phyloP scores from a whole-genome alignment of 37 sponge, comb jelly and placozoan species.

The Lycopodina hypogea region DNA sequence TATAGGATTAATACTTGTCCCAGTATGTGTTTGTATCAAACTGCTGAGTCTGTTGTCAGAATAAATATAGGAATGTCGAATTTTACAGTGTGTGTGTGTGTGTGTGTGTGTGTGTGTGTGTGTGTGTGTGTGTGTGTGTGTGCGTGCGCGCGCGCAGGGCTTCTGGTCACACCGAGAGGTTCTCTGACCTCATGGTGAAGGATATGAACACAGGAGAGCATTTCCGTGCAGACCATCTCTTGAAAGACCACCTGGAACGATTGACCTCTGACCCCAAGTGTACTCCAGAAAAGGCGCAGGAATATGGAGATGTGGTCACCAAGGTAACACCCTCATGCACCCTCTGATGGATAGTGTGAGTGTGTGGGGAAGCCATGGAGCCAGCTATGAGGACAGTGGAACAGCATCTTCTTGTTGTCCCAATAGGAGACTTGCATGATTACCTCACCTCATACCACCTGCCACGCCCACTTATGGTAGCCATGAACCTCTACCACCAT shows the following conservation, averaged over 20 bases:
- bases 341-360: not conserved
- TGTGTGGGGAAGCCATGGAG: not conserved
- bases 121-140: no score
- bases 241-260: conserved; percentile 71
- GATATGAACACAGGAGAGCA: conserved; percentile 91
- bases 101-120: no score
- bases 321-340: conserved; percentile 32
- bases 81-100: no score
- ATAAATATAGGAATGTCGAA: no score
- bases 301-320: conserved; percentile 46
- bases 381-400: no score
- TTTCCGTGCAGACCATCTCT: conserved; percentile 93
- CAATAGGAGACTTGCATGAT: not conserved
- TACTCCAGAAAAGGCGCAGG: conserved; percentile 57
- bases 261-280: conserved; percentile 64
- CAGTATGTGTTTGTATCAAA: no score
- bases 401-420: no score
- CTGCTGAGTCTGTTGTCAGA: no score
- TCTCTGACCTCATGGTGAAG: conserved; percentile 95
- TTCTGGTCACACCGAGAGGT: conserved; percentile 93
- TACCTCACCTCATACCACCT: no score
- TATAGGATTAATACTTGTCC: not conserved
- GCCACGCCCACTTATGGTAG: no score
- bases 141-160: conserved; percentile 34
- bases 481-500: no score